A percentile compares a stretch with the other conserved stretches of the same genome.
Conservation (phyloP, 2,888 invertebrate species). For the Cantharis rustica region DNA sequence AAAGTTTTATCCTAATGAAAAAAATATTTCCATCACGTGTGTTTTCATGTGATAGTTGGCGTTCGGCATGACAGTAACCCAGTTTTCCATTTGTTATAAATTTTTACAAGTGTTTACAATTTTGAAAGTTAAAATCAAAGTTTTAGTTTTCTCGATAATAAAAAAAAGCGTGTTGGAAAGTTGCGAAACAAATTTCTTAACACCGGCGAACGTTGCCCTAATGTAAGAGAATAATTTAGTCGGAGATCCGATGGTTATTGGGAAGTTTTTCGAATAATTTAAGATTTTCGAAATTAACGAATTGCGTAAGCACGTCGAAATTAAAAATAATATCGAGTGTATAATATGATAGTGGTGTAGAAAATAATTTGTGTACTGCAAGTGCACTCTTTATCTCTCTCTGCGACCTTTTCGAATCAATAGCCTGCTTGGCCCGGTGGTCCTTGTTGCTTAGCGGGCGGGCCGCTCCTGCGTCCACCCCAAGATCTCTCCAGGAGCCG, state of each 20-base stretch:
- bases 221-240: not conserved
- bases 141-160: not conserved
- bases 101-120: not conserved
- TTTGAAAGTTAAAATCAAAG: not conserved
- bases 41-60: not conserved
- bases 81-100: not conserved
- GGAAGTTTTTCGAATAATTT: not conserved
- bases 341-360: conserved; percentile 17
- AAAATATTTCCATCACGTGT: not conserved
- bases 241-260: not conserved
- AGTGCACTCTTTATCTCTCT: conserved; percentile 34
- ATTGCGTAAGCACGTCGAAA: not conserved
- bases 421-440: conserved; percentile 44
- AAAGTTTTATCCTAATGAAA: not conserved
- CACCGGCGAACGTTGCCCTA: not conserved
- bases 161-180: not conserved
- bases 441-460: conserved; percentile 51
- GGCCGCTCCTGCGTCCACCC: conserved; percentile 53
- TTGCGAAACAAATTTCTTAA: not conserved
- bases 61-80: not conserved
- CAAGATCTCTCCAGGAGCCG: conserved; percentile 52
- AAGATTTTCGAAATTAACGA: not conserved
- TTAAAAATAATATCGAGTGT: not conserved
- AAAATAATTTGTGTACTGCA: conserved; percentile 29
- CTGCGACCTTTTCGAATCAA: conserved; percentile 45